Evolutionary conservation across 1,140 invertebrate species (phyloP).

Genomic region (Drosophila bifasciata): DNA sequence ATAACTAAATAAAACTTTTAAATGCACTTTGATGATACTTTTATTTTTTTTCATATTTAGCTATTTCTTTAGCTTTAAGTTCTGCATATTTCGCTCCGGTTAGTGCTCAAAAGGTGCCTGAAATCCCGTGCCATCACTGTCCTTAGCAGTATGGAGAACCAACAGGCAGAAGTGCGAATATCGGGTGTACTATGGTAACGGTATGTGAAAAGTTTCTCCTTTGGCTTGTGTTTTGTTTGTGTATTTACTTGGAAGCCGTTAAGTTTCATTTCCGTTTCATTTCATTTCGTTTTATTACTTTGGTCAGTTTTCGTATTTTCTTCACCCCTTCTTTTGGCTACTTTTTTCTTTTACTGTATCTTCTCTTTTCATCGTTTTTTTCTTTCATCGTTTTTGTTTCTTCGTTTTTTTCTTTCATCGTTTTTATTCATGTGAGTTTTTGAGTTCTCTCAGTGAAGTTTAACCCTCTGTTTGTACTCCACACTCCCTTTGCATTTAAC

Average conservation of each 20-base stretch:
- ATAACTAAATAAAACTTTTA: no score
- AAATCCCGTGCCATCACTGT: constrained; percentile 16
- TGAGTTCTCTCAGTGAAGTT: constrained; percentile 9
- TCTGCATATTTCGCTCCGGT: background rate
- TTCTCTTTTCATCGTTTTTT: background rate
- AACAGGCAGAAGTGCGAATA: constrained; percentile 10
- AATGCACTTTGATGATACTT: no score
- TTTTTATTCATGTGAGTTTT: constrained; percentile 47
- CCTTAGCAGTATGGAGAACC: background rate
- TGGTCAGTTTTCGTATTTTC: constrained; percentile 66
- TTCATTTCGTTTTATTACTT: constrained; percentile 77
- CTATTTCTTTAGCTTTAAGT: background rate
- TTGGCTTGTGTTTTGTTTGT: constrained; percentile 65
- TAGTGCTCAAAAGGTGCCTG: background rate
- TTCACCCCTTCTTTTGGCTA: background rate
- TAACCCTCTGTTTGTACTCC: no score
- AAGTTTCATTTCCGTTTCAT: constrained; percentile 82
- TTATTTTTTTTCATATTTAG: no score
- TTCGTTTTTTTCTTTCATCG: constrained; percentile 12
- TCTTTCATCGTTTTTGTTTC: constrained; percentile 30
- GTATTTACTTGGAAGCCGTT: constrained; percentile 78
- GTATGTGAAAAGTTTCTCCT: constrained; percentile 70
- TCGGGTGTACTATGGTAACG: constrained; percentile 44
- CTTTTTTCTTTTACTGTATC: background rate
- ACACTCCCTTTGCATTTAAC: constrained; percentile 1